A percentile compares a stretch with the other conserved stretches of the same genome.
phyloP scores from a whole-genome alignment of 2,888 invertebrate genomes.

The Ophion ellenae region DNA sequence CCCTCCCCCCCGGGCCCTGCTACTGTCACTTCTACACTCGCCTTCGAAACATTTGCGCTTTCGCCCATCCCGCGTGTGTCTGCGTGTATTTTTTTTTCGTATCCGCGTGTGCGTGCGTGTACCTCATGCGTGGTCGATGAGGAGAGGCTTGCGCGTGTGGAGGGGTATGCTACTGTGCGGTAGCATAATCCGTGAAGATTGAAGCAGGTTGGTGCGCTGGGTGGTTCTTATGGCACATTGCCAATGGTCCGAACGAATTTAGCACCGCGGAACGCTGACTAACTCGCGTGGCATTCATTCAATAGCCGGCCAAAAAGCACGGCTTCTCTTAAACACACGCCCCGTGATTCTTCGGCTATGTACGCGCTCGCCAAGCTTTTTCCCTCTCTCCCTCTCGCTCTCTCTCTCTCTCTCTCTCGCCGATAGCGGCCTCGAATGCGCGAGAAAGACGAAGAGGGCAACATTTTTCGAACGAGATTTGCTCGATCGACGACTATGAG shows the following conservation, averaged over 20 bases:
- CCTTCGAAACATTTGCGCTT: slow-evolving; percentile 44
- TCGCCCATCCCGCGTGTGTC: not conserved
- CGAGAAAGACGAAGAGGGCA: not conserved
- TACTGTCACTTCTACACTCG: no score
- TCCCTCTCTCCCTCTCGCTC: not conserved
- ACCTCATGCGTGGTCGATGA: slow-evolving; percentile 15
- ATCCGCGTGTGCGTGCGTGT: not conserved
- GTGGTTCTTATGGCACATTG: slow-evolving; percentile 81
- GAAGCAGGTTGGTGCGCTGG: slow-evolving; percentile 83
- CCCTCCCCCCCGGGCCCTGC: no score
- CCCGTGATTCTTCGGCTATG: slow-evolving; percentile 32
- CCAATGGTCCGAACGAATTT: slow-evolving; percentile 82
- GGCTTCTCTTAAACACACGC: slow-evolving; percentile 64
- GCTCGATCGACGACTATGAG: not conserved
- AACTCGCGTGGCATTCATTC: slow-evolving; percentile 83
- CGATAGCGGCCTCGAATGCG: not conserved
- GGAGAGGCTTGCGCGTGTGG: not conserved
- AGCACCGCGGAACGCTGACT: slow-evolving; percentile 83
- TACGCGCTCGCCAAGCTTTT: slow-evolving; percentile 22
- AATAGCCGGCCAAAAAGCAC: slow-evolving; percentile 79
- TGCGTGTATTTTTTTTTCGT: no score
- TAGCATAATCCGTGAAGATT: slow-evolving; percentile 40
- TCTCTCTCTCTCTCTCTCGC: not conserved
- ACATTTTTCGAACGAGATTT: not conserved
- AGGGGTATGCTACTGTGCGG: not conserved